Percentiles rank a stretch among this genome's conserved stretches.
Evolutionary conservation across 2,113 vertebrate species (phyloP).

Genomic region (Octodon degus): DNA sequence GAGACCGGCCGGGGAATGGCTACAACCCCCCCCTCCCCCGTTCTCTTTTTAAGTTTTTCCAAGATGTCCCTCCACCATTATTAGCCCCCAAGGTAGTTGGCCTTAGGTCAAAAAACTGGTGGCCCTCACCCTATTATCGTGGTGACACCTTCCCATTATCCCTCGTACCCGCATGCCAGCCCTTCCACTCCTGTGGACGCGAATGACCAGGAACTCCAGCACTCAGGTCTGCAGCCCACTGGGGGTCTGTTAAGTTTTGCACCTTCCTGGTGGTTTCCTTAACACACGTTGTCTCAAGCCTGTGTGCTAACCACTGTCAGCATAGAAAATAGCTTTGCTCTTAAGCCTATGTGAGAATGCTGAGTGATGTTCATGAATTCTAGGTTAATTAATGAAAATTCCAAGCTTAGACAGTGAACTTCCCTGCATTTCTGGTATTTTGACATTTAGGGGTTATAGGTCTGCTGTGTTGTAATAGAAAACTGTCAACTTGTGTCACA

Average conservation of each 20-base stretch:
- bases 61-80: neutral
- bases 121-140: neutral
- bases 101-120: slow-evolving; percentile 24
- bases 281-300: neutral
- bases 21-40: neutral
- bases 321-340: slow-evolving; percentile 15
- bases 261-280: neutral
- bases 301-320: slow-evolving; percentile 22
- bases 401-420: neutral
- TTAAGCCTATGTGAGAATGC: neutral
- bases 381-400: slow-evolving; percentile 45
- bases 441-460: neutral
- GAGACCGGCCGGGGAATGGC: slow-evolving; percentile 59
- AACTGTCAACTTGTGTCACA: slow-evolving; percentile 29
- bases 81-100: neutral
- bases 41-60: neutral
- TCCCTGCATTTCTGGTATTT: neutral
- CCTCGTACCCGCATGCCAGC: neutral
- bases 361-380: neutral
- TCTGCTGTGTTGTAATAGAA: slow-evolving; percentile 40
- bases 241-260: neutral
- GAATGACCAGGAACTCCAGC: neutral
- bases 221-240: neutral
- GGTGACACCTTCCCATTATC: neutral
- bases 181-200: neutral